These are phyloP conservation scores for Eurytemora carolleeae DNA, from an alignment of 1,140 invertebrate genomes.

Conservation along the genomic window DNA sequence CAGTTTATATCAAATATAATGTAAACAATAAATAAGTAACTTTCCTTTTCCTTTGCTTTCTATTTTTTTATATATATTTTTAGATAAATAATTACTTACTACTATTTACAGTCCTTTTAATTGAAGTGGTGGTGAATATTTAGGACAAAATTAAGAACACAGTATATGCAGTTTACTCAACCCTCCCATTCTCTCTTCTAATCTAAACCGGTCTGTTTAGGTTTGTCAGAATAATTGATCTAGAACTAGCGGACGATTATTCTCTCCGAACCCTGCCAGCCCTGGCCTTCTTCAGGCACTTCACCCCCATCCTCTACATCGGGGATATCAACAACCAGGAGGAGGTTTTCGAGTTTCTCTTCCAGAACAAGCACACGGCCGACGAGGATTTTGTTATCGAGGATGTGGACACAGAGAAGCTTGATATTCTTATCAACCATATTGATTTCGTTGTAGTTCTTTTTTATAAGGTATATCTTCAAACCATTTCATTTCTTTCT, in stretches of 20 bases:
- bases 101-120: too few relatives aligned
- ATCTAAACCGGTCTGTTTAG: too few relatives aligned
- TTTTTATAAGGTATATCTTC: conserved; percentile 59
- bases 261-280: conserved; percentile 65
- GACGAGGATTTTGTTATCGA: conserved; percentile 83
- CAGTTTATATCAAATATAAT: too few relatives aligned
- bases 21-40: too few relatives aligned
- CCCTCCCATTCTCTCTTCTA: too few relatives aligned
- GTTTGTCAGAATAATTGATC: conserved; percentile 83
- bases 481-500: too few relatives aligned
- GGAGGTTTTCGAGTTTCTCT: conserved; percentile 77
- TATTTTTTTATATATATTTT: too few relatives aligned
- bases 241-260: conserved; percentile 72
- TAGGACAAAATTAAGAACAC: too few relatives aligned
- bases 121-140: too few relatives aligned
- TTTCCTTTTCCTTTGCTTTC: too few relatives aligned
- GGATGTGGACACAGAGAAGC: conserved; percentile 48
- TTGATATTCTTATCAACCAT: conserved; percentile 65
- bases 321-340: conserved; percentile 72
- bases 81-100: too few relatives aligned
- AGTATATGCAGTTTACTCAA: too few relatives aligned
- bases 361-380: conserved; percentile 72
- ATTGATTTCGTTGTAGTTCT: conserved; percentile 75
- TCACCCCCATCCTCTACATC: conserved; percentile 84
- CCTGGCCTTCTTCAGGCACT: conserved; percentile 77